Evolutionary conservation across 2,797 vertebrate species (phyloP), one percentile per base, ranked within the genome.

Genomic region (Pseudochromis fuscus): DNA sequence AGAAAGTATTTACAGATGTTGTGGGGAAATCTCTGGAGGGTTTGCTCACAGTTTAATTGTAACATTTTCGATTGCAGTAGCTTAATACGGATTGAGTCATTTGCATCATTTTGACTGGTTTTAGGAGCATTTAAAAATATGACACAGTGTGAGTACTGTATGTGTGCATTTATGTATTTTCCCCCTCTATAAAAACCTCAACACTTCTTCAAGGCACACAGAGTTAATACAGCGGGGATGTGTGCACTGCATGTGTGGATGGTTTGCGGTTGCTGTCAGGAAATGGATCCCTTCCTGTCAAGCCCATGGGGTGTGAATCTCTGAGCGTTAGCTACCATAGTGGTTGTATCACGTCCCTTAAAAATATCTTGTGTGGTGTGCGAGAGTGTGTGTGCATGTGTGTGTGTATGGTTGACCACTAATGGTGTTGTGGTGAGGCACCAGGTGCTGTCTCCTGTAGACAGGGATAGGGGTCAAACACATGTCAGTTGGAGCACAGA

Each of bases 231-330:
- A 67, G 16, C 0, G 16, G 48, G 55, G 64, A 62, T 77, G 31
- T 68, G 51, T 57, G 30, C n/a, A 62, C 63, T 72, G 66, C 72
- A 60, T 79, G 74, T 83, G 81, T 72, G 65, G 73, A 87, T 82
- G 91, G 86, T 94, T 89, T 89, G 85, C 57, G 89, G 90, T 93
- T 79, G 72, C 82, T 91, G 85, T 87, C 88, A 94, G 94, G 93
- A 96, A 96, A 95, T 73, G 67, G 82, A 89, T 87, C 90, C 88
- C 87, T 95, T 95, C 94, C 83, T 74, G 80, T 91, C 88, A 84
- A 80, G 84, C 67, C 90, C 78, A 61, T 56, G 64, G 86, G 81
- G 91, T 89, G 87, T 88, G 88, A 91, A 87, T 91, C 86, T 84
- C 79, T 71, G 65, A 84, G 77, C 46, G 58, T 77, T 77, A 76